These are phyloP conservation scores for Sesamia nonagrioides DNA, from an alignment of 1,140 invertebrate genomes.

Conservation along the genomic window DNA sequence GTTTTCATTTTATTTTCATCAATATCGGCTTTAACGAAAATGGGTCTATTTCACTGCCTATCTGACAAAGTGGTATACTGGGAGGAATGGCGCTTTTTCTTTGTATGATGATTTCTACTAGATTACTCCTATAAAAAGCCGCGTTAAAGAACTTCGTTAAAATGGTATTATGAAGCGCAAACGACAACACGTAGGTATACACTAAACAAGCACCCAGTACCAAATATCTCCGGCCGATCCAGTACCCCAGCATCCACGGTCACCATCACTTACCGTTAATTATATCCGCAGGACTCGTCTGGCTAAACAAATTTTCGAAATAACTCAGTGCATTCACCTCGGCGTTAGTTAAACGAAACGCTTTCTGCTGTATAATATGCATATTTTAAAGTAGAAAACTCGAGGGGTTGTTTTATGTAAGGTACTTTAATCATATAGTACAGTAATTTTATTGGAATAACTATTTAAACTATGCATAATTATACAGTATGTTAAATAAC, in stretches of 20 bases:
- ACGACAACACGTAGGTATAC: no score
- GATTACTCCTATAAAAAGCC: no score
- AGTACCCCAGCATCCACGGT: not conserved
- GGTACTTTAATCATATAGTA: slow-evolving; percentile 7
- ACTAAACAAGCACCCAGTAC: no score
- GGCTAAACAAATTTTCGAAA: slow-evolving; percentile 13
- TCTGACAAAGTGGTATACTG: no score
- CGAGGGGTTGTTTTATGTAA: slow-evolving; percentile 1
- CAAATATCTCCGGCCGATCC: not conserved
- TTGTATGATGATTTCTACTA: no score
- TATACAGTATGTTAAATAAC: no score
- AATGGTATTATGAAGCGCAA: no score
- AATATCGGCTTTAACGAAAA: no score
- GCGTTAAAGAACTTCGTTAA: no score
- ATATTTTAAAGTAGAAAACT: not conserved
- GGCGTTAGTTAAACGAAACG: not conserved
- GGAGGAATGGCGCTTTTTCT: no score
- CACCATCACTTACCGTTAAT: slow-evolving; percentile 18
- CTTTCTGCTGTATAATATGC: not conserved
- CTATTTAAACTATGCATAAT: not conserved
- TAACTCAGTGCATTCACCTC: slow-evolving; percentile 14
- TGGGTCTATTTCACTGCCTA: no score
- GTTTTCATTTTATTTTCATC: no score
- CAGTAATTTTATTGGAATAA: not conserved
- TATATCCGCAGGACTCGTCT: slow-evolving; percentile 21